Percentiles rank a stretch among this genome's conserved stretches.
These are phyloP conservation scores for Ictalurus punctatus DNA, from an alignment of 2,113 vertebrate species.

Conservation along the genomic window DNA sequence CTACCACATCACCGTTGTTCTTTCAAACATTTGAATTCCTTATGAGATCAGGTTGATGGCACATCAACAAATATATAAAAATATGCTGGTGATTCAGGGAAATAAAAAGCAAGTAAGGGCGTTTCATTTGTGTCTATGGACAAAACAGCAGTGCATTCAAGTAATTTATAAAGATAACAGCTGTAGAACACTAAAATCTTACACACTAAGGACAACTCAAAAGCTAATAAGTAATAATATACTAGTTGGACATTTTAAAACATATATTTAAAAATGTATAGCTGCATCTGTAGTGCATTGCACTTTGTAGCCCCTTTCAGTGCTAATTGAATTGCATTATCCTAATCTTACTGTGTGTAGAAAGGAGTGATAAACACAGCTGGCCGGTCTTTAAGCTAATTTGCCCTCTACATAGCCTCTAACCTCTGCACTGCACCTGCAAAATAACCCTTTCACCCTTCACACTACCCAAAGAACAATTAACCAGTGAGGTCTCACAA, in stretches of 20 bases:
- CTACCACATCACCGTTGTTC: background rate
- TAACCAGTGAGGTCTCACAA: slow-evolving; percentile 1
- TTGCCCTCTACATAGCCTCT: slow-evolving; percentile 49
- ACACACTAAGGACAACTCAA: background rate
- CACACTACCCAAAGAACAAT: slow-evolving; percentile 22
- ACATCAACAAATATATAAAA: background rate
- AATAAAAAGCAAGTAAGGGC: background rate
- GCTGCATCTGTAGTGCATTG: background rate
- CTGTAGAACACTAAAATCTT: background rate
- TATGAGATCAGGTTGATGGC: background rate
- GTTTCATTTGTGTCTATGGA: background rate
- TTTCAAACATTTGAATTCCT: background rate
- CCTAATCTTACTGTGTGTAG: slow-evolving; percentile 58
- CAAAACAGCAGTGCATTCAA: background rate
- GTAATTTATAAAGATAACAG: background rate
- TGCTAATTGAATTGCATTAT: slow-evolving; percentile 2
- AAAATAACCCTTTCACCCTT: slow-evolving; percentile 6
- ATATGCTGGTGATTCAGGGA: background rate
- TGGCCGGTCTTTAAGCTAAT: slow-evolving; percentile 63
- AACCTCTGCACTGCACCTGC: slow-evolving; percentile 33
- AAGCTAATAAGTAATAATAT: background rate
- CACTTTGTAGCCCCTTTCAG: background rate
- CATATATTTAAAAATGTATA: background rate
- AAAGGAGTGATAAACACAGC: slow-evolving; percentile 75
- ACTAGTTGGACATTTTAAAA: background rate